Conservation (phyloP, 2,797 vertebrate genomes). For the Ceyx erithaca region DNA sequence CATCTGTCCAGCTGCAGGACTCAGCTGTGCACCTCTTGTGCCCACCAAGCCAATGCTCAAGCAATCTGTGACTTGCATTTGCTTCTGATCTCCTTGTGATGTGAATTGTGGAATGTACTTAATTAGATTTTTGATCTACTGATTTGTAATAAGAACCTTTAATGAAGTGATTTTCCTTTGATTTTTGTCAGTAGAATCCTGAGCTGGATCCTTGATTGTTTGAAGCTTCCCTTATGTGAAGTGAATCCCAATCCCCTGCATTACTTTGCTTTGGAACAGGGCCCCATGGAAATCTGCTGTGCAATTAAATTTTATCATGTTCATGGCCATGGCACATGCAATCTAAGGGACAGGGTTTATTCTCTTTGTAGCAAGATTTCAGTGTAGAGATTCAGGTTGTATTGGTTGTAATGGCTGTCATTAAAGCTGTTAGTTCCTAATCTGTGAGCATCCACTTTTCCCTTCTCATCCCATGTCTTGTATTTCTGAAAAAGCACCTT, state of each 20-base stretch:
- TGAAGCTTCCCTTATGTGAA: neutral
- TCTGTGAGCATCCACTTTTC: neutral
- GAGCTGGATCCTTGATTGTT: neutral
- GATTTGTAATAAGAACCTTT: neutral
- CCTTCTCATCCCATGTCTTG: neutral
- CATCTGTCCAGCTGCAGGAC: neutral
- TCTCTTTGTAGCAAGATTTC: neutral
- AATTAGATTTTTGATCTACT: neutral
- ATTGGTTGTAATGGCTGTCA: neutral
- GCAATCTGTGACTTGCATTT: neutral
- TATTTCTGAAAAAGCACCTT: neutral
- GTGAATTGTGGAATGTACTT: neutral
- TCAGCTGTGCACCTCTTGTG: neutral
- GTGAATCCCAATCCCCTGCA: accelerated
- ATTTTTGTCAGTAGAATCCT: neutral
- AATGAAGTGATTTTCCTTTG: neutral
- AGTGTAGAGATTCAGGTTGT: neutral
- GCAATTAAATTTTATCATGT: neutral
- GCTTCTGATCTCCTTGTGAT: neutral
- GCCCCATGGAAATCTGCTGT: neutral
- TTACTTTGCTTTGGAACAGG: neutral
- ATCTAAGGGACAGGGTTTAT: neutral
- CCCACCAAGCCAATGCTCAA: neutral
- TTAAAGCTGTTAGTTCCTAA: neutral
- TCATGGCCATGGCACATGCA: too few relatives aligned